A percentile compares a stretch with the other conserved stretches of the same genome.
These are phyloP conservation scores for Epinephelus lanceolatus DNA, from an alignment of 2,113 vertebrate species.

Conservation along the genomic window DNA sequence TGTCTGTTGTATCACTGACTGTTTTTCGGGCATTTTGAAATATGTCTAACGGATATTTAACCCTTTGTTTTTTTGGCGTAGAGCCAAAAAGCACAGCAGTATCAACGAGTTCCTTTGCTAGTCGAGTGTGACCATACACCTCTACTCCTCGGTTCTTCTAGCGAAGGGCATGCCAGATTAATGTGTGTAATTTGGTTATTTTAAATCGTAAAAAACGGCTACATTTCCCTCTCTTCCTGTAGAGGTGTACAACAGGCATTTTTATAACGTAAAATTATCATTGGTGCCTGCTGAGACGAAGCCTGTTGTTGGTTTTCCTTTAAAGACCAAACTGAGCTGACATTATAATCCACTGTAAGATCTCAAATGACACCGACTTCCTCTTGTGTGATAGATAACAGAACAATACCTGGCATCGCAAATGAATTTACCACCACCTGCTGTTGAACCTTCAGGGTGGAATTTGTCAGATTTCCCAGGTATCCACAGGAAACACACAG, in stretches of 20 bases:
- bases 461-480: not conserved
- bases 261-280: not conserved
- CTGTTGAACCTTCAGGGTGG: not conserved
- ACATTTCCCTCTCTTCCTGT: not conserved
- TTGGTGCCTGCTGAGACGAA: not conserved
- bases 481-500: not conserved
- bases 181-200: not conserved
- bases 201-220: not conserved
- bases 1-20: not conserved
- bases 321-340: no score
- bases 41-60: not conserved
- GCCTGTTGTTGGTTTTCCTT: no score
- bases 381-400: not conserved
- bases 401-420: not conserved
- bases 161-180: not conserved
- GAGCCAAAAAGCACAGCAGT: constrained; percentile 2
- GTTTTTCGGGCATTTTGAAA: not conserved
- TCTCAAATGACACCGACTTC: constrained; percentile 5
- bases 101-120: constrained; percentile 18
- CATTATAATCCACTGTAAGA: no score
- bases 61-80: not conserved
- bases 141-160: not conserved
- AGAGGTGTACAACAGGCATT: not conserved
- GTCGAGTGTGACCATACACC: not conserved
- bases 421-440: not conserved